phyloP scores from a whole-genome alignment of 2,113 vertebrate species.

The Channa argus region DNA sequence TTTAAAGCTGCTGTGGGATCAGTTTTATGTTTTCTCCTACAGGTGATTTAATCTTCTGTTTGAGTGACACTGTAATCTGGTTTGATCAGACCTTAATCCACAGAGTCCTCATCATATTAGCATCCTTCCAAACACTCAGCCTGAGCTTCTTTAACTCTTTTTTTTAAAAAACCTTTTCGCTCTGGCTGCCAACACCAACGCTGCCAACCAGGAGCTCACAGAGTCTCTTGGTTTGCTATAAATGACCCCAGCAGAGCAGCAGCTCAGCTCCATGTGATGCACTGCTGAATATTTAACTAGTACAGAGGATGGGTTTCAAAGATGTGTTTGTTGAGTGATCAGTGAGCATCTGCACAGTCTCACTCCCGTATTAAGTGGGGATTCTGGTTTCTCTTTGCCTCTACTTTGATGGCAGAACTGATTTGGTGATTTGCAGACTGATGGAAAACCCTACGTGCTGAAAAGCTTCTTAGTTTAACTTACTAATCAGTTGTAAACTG shows the following conservation, averaged over 20 bases:
- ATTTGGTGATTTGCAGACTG: neutral
- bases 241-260: neutral
- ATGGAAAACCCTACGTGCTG: no score
- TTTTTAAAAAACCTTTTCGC: neutral
- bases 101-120: neutral
- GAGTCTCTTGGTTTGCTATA: no score
- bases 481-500: no score
- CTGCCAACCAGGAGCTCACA: neutral
- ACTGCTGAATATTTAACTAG: slow-evolving; percentile 23
- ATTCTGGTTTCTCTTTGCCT: no score
- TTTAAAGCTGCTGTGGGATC: no score
- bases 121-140: neutral
- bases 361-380: no score
- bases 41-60: no score
- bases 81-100: neutral
- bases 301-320: neutral
- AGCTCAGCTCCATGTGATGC: neutral
- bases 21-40: no score
- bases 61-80: no score
- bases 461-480: no score
- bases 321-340: no score
- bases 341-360: neutral
- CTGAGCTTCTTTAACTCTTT: neutral
- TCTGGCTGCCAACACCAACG: neutral
- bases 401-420: neutral